Evolutionary conservation across 2,113 vertebrate genomes (phyloP).

Genomic region (Galemys pyrenaicus): DNA sequence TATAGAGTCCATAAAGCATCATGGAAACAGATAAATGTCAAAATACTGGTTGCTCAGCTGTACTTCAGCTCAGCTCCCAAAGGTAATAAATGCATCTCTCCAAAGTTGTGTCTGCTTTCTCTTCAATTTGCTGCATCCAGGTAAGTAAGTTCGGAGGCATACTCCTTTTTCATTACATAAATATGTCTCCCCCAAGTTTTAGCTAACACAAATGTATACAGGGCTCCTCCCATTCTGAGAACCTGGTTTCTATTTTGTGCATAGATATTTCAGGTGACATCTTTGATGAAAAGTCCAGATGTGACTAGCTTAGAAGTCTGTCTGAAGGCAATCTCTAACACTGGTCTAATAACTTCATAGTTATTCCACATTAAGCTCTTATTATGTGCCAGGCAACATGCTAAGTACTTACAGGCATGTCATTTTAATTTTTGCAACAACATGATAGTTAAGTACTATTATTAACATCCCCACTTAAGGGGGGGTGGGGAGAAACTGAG

Average conservation of each 20-base stretch:
- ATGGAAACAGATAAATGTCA: conserved; percentile 69
- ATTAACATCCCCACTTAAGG: neutral
- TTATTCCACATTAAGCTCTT: neutral
- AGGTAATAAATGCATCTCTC: conserved; percentile 45
- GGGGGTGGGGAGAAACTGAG: conserved; percentile 12
- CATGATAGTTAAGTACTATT: neutral
- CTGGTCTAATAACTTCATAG: neutral
- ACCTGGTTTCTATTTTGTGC: neutral
- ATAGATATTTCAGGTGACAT: neutral
- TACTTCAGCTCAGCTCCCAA: conserved; percentile 36
- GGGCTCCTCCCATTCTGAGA: neutral
- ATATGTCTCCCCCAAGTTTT: neutral
- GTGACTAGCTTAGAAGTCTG: neutral
- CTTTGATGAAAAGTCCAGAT: conserved; percentile 21
- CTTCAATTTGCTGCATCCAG: neutral
- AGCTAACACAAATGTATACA: neutral
- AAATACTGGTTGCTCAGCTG: conserved; percentile 47
- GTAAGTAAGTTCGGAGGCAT: neutral
- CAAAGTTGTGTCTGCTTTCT: conserved; percentile 38
- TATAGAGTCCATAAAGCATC: conserved; percentile 61
- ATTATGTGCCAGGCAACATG: neutral
- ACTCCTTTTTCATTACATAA: neutral
- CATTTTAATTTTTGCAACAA: neutral
- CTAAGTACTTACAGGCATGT: neutral
- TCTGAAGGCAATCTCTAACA: neutral